Evolutionary conservation across 1,140 invertebrate genomes (phyloP).

Genomic region (Copidosoma floridanum): DNA sequence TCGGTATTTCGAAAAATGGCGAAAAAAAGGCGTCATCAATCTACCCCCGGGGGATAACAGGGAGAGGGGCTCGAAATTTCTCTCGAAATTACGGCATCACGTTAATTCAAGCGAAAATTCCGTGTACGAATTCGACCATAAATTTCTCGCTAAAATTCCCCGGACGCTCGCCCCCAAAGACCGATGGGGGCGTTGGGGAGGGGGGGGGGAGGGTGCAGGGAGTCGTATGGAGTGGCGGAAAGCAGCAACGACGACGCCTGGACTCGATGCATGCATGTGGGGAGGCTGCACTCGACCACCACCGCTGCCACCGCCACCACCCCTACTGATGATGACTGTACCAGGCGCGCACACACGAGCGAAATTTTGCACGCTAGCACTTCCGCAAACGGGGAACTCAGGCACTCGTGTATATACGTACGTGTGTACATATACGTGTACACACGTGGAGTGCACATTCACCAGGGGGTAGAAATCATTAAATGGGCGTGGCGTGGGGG

Average conservation of each 20-base stretch:
- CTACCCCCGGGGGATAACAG: no score
- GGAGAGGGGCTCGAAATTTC: not conserved
- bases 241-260: no score
- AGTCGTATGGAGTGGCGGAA: no score
- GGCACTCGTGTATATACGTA: conserved; percentile 19
- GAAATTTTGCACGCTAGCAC: conserved; percentile 39
- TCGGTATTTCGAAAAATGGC: conserved; percentile 1
- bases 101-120: conserved; percentile 23
- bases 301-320: no score
- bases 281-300: no score
- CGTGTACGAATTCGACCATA: conserved; percentile 21
- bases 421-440: conserved; percentile 21
- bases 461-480: conserved; percentile 58
- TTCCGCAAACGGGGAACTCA: no score
- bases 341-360: conserved; percentile 31
- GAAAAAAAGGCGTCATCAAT: conserved; percentile 5
- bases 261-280: no score
- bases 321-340: conserved; percentile 57
- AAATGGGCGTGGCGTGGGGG: conserved; percentile 57
- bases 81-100: not conserved
- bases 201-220: not conserved
- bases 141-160: conserved; percentile 26
- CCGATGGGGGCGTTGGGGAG: not conserved
- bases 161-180: not conserved
- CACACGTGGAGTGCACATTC: conserved; percentile 39